Evolutionary conservation across 2,888 invertebrate species (phyloP).

Genomic region (Dicroscelio sp.): DNA sequence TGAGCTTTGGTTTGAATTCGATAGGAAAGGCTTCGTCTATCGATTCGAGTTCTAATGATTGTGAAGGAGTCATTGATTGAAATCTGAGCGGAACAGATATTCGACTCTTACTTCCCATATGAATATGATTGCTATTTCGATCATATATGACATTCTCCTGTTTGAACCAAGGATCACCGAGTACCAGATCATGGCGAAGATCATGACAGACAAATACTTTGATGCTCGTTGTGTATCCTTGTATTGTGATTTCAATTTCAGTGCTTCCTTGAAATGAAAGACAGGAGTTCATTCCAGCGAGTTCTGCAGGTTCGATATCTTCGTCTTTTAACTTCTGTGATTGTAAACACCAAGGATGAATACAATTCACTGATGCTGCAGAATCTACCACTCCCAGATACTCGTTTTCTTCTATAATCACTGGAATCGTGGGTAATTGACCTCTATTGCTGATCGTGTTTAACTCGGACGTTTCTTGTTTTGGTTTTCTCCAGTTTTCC

Average conservation of each 20-base stretch:
- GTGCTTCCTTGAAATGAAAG: background rate
- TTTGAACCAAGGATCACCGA: conserved; percentile 53
- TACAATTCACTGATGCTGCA: conserved; percentile 53
- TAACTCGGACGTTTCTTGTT: background rate
- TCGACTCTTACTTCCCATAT: too few relatives aligned
- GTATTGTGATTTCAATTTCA: background rate
- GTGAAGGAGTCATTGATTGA: too few relatives aligned
- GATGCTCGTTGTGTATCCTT: background rate
- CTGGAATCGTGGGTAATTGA: background rate
- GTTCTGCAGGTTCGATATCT: background rate
- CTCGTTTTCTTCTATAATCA: background rate
- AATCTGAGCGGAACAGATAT: too few relatives aligned
- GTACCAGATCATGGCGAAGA: conserved; percentile 26
- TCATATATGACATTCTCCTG: conserved; percentile 29
- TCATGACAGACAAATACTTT: conserved; percentile 26
- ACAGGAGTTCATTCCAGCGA: background rate
- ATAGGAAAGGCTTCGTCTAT: too few relatives aligned
- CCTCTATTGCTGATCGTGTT: background rate
- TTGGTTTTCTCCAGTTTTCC: background rate
- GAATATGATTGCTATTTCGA: background rate
- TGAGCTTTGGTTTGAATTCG: too few relatives aligned
- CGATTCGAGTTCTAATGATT: too few relatives aligned
- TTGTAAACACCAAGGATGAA: background rate
- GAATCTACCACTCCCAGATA: conserved; percentile 60
- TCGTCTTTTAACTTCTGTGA: background rate